Percentiles rank a stretch among this genome's conserved stretches.
Conservation (phyloP, 53 echinoderm and acorn worm genomes). For the Henricia sp. region DNA sequence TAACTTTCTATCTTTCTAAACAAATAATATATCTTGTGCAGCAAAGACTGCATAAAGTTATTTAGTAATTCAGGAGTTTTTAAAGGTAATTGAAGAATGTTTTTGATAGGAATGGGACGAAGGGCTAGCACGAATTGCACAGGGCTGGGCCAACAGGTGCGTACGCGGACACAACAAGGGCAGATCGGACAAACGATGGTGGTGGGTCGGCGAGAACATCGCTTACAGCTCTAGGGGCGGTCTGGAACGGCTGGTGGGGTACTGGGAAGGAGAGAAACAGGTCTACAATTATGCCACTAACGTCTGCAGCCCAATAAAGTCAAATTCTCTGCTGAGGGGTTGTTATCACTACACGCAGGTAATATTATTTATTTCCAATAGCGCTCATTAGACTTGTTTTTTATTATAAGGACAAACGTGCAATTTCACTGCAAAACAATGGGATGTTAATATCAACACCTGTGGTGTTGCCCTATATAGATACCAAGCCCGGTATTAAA, state of each 20-base stretch:
- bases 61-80: too few species aligned
- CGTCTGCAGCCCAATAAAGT: slow-evolving; percentile 56
- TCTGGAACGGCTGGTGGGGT: neutral
- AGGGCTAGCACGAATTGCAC: slow-evolving; percentile 18
- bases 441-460: too few species aligned
- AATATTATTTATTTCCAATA: too few species aligned
- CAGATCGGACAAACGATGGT: neutral
- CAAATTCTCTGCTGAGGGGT: neutral
- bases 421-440: too few species aligned
- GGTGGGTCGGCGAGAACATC: slow-evolving; percentile 33
- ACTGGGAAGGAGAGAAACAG: slow-evolving; percentile 35
- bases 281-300: slow-evolving; percentile 82
- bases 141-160: slow-evolving; percentile 45
- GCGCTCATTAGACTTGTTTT: too few species aligned
- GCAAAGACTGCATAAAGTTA: too few species aligned
- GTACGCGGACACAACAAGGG: neutral
- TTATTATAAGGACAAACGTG: too few species aligned
- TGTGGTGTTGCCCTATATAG: too few species aligned
- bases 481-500: too few species aligned
- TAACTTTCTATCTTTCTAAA: too few species aligned
- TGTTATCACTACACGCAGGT: slow-evolving; percentile 55
- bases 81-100: too few species aligned
- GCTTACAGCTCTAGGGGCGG: neutral
- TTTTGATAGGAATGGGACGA: slow-evolving; percentile 6
- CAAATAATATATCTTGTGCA: too few species aligned